A percentile compares a stretch with the other conserved stretches of the same genome.
Evolutionary conservation across 2,888 invertebrate genomes (phyloP).

Genomic region (Isoperla grammatica): DNA sequence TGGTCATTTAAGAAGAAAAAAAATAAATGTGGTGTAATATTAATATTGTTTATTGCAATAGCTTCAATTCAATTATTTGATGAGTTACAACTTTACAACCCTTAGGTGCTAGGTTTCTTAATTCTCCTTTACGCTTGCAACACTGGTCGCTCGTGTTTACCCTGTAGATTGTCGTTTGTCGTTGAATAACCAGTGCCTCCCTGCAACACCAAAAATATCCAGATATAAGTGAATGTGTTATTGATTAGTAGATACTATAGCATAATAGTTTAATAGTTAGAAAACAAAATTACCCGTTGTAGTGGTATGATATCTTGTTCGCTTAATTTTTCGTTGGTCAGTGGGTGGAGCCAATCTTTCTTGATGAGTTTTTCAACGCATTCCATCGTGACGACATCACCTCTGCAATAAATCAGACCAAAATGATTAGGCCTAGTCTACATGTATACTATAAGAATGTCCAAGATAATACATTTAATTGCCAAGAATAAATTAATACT

Average conservation of each 20-base stretch:
- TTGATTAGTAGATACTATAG: not conserved
- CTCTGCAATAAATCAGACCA: constrained; percentile 53
- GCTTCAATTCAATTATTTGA: no score
- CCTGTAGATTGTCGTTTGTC: constrained; percentile 78
- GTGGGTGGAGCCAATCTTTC: constrained; percentile 94
- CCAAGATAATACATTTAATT: no score
- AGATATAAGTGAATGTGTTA: not conserved
- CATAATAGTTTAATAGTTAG: not conserved
- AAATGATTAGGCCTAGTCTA: not conserved
- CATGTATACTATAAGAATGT: not conserved
- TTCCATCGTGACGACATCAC: constrained; percentile 92
- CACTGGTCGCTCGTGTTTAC: constrained; percentile 75
- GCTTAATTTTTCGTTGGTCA: constrained; percentile 74
- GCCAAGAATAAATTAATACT: constrained; percentile 40
- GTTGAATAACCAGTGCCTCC: constrained; percentile 94
- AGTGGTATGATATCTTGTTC: constrained; percentile 90
- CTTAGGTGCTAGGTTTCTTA: no score
- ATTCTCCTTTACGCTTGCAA: constrained; percentile 61
- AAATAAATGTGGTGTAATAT: no score
- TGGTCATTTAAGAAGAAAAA: no score
- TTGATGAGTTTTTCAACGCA: constrained; percentile 94
- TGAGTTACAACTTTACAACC: no score
- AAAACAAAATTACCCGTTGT: constrained; percentile 62
- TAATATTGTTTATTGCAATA: no score
- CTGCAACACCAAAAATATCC: constrained; percentile 45